A percentile compares a stretch with the other conserved stretches of the same genome.
These are phyloP conservation scores for Prorops nasuta DNA, from an alignment of 1,140 invertebrate species.

Conservation along the genomic window DNA sequence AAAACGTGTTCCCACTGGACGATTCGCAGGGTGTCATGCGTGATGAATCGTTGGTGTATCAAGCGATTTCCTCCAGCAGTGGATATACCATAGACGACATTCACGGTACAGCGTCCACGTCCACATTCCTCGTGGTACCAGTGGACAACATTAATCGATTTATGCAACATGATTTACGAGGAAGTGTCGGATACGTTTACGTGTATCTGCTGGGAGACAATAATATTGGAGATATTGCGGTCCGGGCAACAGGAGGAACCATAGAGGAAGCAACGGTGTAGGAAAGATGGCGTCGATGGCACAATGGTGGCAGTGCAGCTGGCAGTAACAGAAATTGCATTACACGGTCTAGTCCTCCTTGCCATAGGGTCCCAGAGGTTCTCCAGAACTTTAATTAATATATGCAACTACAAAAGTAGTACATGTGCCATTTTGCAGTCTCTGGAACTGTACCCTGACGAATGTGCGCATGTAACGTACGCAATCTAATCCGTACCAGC, in stretches of 20 bases:
- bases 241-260: background rate
- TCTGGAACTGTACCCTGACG: background rate
- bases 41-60: background rate
- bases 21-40: background rate
- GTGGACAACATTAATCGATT: background rate
- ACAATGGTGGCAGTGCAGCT: too few species aligned
- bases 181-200: background rate
- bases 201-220: background rate
- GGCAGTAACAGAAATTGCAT: too few species aligned
- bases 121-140: background rate
- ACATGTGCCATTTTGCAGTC: background rate
- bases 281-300: too few species aligned
- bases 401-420: background rate
- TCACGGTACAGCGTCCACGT: background rate
- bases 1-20: background rate
- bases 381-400: background rate
- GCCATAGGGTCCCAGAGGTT: too few species aligned
- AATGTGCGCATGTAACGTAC: too few species aligned
- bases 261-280: too few species aligned
- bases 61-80: background rate
- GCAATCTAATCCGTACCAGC: too few species aligned
- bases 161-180: constrained; percentile 1
- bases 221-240: background rate
- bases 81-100: background rate
- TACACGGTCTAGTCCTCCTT: too few species aligned